Evolutionary conservation across 2,797 vertebrate genomes (phyloP).

Genomic region (Nyctibius grandis): DNA sequence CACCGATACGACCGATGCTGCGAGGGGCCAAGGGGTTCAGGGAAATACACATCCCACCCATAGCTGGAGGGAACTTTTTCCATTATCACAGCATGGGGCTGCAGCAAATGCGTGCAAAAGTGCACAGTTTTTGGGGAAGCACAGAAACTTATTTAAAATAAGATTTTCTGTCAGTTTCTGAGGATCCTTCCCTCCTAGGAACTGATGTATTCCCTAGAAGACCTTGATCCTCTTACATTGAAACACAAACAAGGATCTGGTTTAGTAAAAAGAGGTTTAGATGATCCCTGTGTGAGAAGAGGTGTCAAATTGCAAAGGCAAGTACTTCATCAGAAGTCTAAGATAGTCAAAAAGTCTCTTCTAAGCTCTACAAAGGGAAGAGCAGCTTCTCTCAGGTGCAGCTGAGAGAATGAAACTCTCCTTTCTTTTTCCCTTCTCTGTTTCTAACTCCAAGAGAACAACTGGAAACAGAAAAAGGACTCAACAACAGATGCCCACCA

Average conservation of each 20-base stretch:
- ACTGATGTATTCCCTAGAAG: background rate
- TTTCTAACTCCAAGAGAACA: background rate
- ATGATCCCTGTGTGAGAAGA: background rate
- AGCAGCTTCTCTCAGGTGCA: too few species aligned
- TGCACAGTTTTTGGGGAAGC: background rate
- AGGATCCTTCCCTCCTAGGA: background rate
- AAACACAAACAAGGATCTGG: background rate
- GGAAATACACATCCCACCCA: background rate
- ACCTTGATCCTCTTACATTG: background rate
- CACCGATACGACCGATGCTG: fast-evolving
- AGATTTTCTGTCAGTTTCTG: background rate
- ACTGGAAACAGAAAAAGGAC: background rate
- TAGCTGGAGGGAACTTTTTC: background rate
- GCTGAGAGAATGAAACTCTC: background rate
- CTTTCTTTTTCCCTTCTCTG: background rate
- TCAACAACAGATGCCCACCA: background rate
- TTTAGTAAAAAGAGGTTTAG: background rate
- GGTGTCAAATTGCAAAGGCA: background rate
- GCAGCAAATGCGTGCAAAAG: background rate
- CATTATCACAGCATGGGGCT: fast-evolving
- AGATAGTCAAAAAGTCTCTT: background rate
- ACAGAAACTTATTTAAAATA: background rate
- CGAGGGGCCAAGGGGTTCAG: fast-evolving
- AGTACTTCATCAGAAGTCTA: background rate
- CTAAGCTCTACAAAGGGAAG: background rate